Evolutionary conservation across 37 sponge, comb jelly and placozoan species (phyloP).

Genomic region (Eunapius fragilis): DNA sequence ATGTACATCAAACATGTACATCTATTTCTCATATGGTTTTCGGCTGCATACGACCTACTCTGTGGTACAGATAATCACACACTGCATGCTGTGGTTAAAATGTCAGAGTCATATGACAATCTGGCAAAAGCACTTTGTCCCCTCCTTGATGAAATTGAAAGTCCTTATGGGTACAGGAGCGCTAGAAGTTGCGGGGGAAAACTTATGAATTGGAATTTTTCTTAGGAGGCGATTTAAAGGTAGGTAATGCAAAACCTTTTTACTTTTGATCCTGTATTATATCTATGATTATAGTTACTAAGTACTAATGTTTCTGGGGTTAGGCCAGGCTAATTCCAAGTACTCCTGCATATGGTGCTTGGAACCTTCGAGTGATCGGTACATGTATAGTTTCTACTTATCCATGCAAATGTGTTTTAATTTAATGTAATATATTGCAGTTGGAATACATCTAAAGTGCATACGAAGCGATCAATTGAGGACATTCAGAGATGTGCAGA

Average conservation of each 20-base stretch:
- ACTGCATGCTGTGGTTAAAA: background rate
- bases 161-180: background rate
- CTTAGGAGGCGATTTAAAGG: constrained; percentile 35
- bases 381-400: too few species aligned
- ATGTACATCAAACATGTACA: background rate
- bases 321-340: constrained; percentile 4
- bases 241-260: background rate
- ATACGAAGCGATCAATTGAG: too few species aligned
- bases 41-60: background rate
- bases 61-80: background rate
- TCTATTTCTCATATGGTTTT: background rate
- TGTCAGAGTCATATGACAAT: background rate
- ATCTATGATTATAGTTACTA: constrained; percentile 7
- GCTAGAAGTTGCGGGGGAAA: background rate
- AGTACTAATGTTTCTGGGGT: constrained; percentile 25
- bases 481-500: too few species aligned
- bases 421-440: too few species aligned
- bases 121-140: background rate
- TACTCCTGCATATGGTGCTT: constrained; percentile 33
- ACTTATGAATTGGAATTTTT: background rate
- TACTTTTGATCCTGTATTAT: too few species aligned
- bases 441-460: too few species aligned
- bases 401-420: too few species aligned
- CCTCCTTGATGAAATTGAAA: background rate
- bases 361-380: too few species aligned